Conservation (phyloP, 2,113 vertebrate species). For the Pedetes capensis region DNA sequence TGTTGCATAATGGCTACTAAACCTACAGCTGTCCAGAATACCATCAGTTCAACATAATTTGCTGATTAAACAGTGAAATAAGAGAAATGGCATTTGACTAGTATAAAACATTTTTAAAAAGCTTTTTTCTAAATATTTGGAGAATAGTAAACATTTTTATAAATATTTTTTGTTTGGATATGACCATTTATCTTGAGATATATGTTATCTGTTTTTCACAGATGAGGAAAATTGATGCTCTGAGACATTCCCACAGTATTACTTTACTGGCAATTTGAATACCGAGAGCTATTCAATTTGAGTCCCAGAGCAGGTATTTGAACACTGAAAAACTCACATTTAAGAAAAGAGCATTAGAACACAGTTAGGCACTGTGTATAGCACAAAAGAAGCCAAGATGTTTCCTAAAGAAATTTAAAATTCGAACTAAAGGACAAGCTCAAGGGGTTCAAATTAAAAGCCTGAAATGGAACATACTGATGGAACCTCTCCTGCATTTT, state of each 20-base stretch:
- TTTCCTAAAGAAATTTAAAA: neutral
- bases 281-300: neutral
- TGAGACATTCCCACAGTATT: neutral
- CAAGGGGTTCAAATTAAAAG: neutral
- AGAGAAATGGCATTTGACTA: slow-evolving; percentile 4
- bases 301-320: neutral
- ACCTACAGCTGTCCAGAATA: neutral
- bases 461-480: neutral
- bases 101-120: neutral
- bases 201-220: neutral
- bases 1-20: neutral
- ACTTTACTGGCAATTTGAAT: neutral
- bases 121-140: neutral
- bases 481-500: fast-evolving
- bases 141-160: neutral
- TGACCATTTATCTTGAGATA: neutral
- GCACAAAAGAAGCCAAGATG: neutral
- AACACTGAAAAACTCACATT: neutral
- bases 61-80: neutral
- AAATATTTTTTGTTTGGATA: slow-evolving; percentile 17
- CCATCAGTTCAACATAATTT: neutral
- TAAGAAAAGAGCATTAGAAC: neutral
- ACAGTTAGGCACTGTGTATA: neutral
- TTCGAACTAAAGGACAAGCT: neutral
- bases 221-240: neutral